Base-by-base conservation (phyloP, 2,888 invertebrate species). In the Dusona sp. region DNA sequence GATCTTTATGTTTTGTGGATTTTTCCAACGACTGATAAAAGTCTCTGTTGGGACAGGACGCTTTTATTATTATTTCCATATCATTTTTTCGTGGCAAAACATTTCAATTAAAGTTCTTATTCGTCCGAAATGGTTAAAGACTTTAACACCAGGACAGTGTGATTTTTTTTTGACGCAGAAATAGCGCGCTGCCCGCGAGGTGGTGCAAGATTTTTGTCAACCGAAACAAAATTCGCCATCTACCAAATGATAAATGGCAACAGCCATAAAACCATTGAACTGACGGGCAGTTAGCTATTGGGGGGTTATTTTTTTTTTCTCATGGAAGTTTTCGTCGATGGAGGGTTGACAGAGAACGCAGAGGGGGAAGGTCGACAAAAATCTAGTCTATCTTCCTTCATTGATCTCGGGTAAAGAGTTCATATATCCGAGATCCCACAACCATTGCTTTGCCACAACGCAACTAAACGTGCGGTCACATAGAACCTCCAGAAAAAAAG, bases 181-280 rank as follows among this genome's bases (percentile, higher is more conserved):
- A n/a, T n/a, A n/a, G n/a, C n/a, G n/a, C n/a, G 3, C 25, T 25
- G 3, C 25, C 0, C 25, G 51, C 36, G 51, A 19, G 51, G 36
- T 64, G 6, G 42, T 38, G 7, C 19, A 8, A 75, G 45, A 57
- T 29, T 8, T 45, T 57, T 48, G 45, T 64, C 8, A 19, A 54
- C 16, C 81, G n/a, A 61, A 33, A n/a, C 64, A 81, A 78, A 80
- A 73, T 73, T 85, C 67, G 48, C 77, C 78, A 78, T 77, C 80
- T 64, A 1, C n/a, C 33, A 57, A 70, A 81, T 81, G 81, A 84
- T 81, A 67, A 85, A 85, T 85, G 77, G 57, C 70, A 72, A 78
- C 81, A 61, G 19, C 78, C 67, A 57, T 72, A 79, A 72, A 65
- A 70, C 72, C 77, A 79, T 83, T 79, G 45, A 67, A 72, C 61